phyloP scores from a whole-genome alignment of 2,888 invertebrate genomes.

The Andrena bicolor region DNA sequence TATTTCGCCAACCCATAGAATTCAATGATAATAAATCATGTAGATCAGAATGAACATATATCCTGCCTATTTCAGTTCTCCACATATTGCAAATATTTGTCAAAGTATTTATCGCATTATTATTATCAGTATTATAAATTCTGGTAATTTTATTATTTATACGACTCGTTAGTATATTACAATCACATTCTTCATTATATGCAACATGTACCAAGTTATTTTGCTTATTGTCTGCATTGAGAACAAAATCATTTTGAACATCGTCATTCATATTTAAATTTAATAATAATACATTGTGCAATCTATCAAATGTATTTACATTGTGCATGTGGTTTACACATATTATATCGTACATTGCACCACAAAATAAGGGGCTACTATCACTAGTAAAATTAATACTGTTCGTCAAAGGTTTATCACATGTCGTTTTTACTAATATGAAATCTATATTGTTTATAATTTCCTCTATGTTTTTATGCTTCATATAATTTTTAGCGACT shows the following conservation, averaged over 20 bases:
- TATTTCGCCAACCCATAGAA: conserved; percentile 51
- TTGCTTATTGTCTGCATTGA: conserved; percentile 43
- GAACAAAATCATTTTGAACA: conserved; percentile 35
- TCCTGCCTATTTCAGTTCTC: conserved; percentile 24
- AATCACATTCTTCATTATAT: conserved; percentile 36
- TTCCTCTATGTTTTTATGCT: conserved; percentile 32
- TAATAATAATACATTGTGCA: conserved; percentile 60
- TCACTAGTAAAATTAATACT: conserved; percentile 81
- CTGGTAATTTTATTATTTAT: conserved; percentile 68
- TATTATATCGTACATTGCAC: conserved; percentile 74
- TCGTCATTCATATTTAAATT: conserved; percentile 48
- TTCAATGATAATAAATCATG: conserved; percentile 30
- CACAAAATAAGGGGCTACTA: conserved; percentile 76
- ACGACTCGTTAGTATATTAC: conserved; percentile 51
- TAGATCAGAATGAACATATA: conserved; percentile 53
- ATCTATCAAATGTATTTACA: conserved; percentile 51
- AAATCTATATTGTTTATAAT: conserved; percentile 52
- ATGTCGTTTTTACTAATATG: conserved; percentile 65
- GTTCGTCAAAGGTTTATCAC: conserved; percentile 80
- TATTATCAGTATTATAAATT: conserved; percentile 51
- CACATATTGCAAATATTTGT: conserved; percentile 40
- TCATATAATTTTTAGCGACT: conserved; percentile 59
- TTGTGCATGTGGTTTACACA: conserved; percentile 70
- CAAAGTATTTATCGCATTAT: conserved; percentile 48
- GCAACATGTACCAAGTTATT: conserved; percentile 32